phyloP scores from a whole-genome alignment of 2,113 vertebrate genomes.

The Oreochromis aureus region DNA sequence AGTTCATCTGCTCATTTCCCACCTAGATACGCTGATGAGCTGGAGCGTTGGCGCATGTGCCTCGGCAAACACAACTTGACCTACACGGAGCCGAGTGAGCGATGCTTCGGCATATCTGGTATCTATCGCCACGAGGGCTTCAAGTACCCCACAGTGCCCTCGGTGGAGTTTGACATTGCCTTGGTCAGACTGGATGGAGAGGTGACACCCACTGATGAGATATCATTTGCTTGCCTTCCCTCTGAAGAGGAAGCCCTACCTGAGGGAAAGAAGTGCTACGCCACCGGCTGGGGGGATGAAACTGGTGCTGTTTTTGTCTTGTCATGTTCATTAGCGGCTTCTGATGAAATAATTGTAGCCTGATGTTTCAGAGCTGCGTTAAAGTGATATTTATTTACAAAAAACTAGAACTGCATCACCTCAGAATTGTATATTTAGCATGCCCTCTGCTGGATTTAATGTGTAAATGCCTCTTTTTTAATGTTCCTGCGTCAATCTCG shows the following conservation, averaged over 20 bases:
- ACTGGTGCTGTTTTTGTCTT: constrained; percentile 41
- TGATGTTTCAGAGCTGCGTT: background rate
- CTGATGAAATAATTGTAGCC: background rate
- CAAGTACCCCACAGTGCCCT: constrained; percentile 71
- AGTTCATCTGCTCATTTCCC: background rate
- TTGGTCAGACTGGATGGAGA: constrained; percentile 68
- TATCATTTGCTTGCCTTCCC: constrained; percentile 71
- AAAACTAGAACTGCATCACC: background rate
- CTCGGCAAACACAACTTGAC: constrained; percentile 78
- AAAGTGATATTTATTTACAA: background rate
- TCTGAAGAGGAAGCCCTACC: constrained; percentile 62
- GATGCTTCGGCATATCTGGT: constrained; percentile 56
- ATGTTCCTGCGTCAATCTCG: background rate
- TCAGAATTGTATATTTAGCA: background rate
- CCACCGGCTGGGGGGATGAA: constrained; percentile 76
- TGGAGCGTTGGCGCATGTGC: constrained; percentile 74
- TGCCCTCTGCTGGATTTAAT: constrained; percentile 43
- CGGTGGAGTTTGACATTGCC: constrained; percentile 74
- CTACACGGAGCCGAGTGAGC: constrained; percentile 51
- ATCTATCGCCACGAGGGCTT: constrained; percentile 72
- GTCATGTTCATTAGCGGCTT: background rate
- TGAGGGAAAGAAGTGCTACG: constrained; percentile 67
- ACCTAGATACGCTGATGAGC: constrained; percentile 71
- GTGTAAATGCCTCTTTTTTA: background rate
- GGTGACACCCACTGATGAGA: constrained; percentile 36